Evolutionary conservation across 2,888 invertebrate genomes (phyloP).

Genomic region (Exephanes ischioxanthus): DNA sequence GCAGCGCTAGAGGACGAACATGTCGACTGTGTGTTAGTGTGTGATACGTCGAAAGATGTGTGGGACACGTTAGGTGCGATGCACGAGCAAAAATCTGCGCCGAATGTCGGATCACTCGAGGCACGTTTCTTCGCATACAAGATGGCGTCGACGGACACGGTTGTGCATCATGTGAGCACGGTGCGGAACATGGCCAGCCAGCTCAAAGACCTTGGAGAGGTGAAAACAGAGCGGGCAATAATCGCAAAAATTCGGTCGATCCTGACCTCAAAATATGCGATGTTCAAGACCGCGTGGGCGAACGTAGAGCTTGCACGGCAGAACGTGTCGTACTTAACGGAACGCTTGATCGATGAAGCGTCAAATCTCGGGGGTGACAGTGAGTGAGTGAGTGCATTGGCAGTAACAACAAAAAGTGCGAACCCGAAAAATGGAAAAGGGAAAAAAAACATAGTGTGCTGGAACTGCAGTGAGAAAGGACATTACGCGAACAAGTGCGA

Average conservation of each 20-base stretch:
- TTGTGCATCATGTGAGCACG: slow-evolving; percentile 73
- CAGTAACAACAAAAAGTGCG: slow-evolving; percentile 23
- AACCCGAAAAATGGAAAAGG: slow-evolving; percentile 6
- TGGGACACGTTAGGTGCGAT: slow-evolving; percentile 68
- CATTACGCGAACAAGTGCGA: slow-evolving; percentile 55
- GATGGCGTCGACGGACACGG: slow-evolving; percentile 64
- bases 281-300: slow-evolving; percentile 56
- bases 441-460: slow-evolving; percentile 44
- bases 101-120: slow-evolving; percentile 46
- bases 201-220: slow-evolving; percentile 50
- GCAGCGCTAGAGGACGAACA: slow-evolving; percentile 55
- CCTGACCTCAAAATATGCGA: slow-evolving; percentile 32
- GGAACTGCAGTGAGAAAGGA: slow-evolving; percentile 38
- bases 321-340: slow-evolving; percentile 39
- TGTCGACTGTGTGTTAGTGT: slow-evolving; percentile 53
- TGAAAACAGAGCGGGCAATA: slow-evolving; percentile 40
- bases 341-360: slow-evolving; percentile 59
- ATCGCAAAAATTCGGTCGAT: slow-evolving; percentile 57
- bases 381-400: slow-evolving; percentile 46
- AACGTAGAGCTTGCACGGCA: slow-evolving; percentile 44
- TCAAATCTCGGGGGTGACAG: slow-evolving; percentile 32
- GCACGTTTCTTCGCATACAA: slow-evolving; percentile 48
- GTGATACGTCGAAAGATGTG: slow-evolving; percentile 68
- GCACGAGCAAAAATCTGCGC: slow-evolving; percentile 71
- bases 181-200: slow-evolving; percentile 71